Percentiles rank a stretch among this genome's conserved stretches.
These are phyloP conservation scores for Aplysina aerophoba DNA, from an alignment of 37 sponge, comb jelly and placozoan species.

Conservation along the genomic window DNA sequence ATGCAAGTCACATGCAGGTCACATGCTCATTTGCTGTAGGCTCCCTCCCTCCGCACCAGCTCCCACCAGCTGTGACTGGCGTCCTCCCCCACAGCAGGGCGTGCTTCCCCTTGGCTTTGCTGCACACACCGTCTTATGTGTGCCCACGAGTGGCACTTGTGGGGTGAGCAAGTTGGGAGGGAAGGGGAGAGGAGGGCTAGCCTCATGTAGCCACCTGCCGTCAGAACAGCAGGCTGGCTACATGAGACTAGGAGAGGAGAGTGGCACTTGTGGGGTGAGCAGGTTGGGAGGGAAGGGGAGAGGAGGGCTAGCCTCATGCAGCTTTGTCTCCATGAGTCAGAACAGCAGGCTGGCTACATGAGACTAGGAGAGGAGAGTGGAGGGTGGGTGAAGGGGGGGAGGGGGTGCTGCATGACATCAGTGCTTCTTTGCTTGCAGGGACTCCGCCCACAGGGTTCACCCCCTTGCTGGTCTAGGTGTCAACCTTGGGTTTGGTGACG, in stretches of 20 bases:
- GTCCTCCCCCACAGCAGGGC: constrained; percentile 46
- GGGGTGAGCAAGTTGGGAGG: constrained; percentile 53
- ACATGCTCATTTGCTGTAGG: constrained; percentile 29
- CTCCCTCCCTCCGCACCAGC: constrained; percentile 1
- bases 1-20: neutral
- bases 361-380: no score
- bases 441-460: constrained; percentile 83
- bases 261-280: constrained; percentile 74
- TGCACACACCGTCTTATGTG: constrained; percentile 63
- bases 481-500: constrained; percentile 82
- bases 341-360: no score
- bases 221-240: no score
- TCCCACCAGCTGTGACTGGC: constrained; percentile 52
- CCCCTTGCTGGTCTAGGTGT: constrained; percentile 85
- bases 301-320: no score
- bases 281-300: neutral
- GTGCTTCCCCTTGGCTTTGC: constrained; percentile 57
- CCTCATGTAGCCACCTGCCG: no score
- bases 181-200: no score
- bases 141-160: constrained; percentile 64
- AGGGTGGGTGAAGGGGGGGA: no score
- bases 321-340: no score
- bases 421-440: constrained; percentile 8
- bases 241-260: no score
- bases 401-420: no score